Evolutionary conservation across 2,797 vertebrate genomes (phyloP).

Genomic region (Micrastur ruficollis): DNA sequence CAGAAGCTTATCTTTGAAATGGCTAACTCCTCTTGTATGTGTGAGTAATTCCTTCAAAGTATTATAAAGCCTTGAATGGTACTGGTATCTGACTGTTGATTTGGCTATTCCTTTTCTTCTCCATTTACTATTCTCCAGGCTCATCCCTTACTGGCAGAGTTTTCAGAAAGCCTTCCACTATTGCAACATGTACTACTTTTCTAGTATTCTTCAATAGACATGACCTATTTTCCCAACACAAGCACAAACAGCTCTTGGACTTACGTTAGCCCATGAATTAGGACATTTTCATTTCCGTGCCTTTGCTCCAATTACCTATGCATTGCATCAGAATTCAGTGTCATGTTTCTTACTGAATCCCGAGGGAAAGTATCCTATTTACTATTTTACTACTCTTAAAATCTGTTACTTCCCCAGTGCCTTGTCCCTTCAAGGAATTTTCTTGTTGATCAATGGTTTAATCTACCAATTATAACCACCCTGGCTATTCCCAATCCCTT

Average conservation of each 20-base stretch:
- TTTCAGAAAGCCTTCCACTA: not conserved
- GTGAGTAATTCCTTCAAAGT: not conserved
- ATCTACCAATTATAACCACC: not conserved
- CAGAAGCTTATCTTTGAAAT: not conserved
- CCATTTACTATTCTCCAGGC: not conserved
- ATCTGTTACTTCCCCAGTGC: not conserved
- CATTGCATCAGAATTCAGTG: not conserved
- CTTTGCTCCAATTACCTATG: not conserved
- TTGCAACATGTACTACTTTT: not conserved
- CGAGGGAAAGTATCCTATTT: not conserved
- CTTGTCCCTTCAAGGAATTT: not conserved
- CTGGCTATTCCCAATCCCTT: not conserved
- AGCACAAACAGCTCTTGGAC: not conserved
- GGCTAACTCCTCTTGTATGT: not conserved
- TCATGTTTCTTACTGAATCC: not conserved
- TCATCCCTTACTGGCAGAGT: not conserved
- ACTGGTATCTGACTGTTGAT: not conserved
- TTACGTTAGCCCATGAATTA: not conserved
- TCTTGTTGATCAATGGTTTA: not conserved
- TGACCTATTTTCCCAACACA: not conserved
- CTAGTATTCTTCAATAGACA: not conserved
- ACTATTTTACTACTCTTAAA: not conserved
- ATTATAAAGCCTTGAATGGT: not conserved
- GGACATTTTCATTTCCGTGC: not conserved
- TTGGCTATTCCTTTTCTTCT: not conserved